These are phyloP conservation scores for Virgularia gustaviana DNA, from an alignment of 92 coral and sea anemone species.

Conservation along the genomic window DNA sequence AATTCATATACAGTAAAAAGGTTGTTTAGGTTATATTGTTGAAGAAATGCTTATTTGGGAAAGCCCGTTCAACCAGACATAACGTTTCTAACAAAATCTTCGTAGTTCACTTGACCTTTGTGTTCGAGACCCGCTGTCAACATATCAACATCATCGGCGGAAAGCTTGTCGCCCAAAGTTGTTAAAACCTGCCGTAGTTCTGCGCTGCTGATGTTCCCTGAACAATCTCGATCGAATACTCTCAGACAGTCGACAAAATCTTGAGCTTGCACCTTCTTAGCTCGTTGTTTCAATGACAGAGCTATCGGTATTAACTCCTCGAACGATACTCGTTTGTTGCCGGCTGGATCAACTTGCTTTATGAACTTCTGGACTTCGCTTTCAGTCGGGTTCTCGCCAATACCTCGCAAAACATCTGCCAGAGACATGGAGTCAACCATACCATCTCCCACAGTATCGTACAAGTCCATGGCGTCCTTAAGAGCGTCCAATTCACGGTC, in stretches of 20 bases:
- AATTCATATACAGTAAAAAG: too few species aligned
- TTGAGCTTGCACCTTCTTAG: conserved; percentile 64
- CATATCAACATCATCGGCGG: conserved; percentile 79
- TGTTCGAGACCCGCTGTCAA: conserved; percentile 88
- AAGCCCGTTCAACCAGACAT: conserved; percentile 56
- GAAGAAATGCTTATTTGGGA: not conserved
- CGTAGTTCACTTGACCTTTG: conserved; percentile 85
- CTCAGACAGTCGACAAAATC: conserved; percentile 87
- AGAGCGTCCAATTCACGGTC: conserved; percentile 74
- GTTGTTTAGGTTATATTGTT: too few species aligned
- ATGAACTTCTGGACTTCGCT: conserved; percentile 83
- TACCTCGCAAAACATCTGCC: conserved; percentile 82
- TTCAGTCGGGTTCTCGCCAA: conserved; percentile 91
- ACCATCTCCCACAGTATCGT: conserved; percentile 91
- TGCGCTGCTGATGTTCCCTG: conserved; percentile 81
- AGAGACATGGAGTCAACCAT: conserved; percentile 74
- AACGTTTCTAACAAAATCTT: conserved; percentile 79
- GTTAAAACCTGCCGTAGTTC: conserved; percentile 94
- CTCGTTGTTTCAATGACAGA: conserved; percentile 71
- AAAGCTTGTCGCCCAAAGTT: conserved; percentile 77
- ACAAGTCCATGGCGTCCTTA: conserved; percentile 74
- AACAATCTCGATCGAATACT: conserved; percentile 87
- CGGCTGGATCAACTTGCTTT: conserved; percentile 76
- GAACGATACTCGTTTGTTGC: conserved; percentile 69
- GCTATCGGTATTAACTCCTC: conserved; percentile 86